phyloP scores from a whole-genome alignment of 2,888 invertebrate species.

The Pseudolycoriella hygida region DNA sequence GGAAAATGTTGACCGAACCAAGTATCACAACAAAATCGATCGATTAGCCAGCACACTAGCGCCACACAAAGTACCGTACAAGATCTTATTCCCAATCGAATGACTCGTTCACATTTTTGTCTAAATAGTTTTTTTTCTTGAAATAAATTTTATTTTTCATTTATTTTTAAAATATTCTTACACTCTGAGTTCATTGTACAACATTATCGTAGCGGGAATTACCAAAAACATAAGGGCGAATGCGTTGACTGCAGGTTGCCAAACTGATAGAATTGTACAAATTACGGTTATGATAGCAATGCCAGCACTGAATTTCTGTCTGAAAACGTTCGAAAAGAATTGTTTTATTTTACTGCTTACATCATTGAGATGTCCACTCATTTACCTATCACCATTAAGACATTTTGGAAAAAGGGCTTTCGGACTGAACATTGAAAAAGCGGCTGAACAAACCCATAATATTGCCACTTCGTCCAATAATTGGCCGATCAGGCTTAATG shows the following conservation, averaged over 20 bases:
- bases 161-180: too few species aligned
- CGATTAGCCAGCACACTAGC: constrained; percentile 60
- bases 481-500: constrained; percentile 63
- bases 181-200: constrained; percentile 50
- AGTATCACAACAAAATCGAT: constrained; percentile 59
- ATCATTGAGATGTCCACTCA: constrained; percentile 12
- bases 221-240: constrained; percentile 62
- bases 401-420: constrained; percentile 48
- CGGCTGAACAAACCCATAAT: constrained; percentile 65
- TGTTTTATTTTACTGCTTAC: background rate
- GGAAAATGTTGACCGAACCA: constrained; percentile 65
- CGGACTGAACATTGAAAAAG: constrained; percentile 58
- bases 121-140: constrained; percentile 19
- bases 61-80: constrained; percentile 50
- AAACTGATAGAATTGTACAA: constrained; percentile 48
- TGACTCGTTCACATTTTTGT: constrained; percentile 44
- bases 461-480: constrained; percentile 66
- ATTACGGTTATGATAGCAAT: constrained; percentile 39
- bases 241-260: constrained; percentile 66
- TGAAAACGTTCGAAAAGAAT: constrained; percentile 20
- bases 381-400: constrained; percentile 44
- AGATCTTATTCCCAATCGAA: constrained; percentile 52
- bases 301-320: constrained; percentile 42
- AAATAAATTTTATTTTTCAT: too few species aligned
- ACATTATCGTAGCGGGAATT: constrained; percentile 47